A percentile compares a stretch with the other conserved stretches of the same genome.
Conservation (phyloP, 2,797 vertebrate species). For the Syngnathus acus region DNA sequence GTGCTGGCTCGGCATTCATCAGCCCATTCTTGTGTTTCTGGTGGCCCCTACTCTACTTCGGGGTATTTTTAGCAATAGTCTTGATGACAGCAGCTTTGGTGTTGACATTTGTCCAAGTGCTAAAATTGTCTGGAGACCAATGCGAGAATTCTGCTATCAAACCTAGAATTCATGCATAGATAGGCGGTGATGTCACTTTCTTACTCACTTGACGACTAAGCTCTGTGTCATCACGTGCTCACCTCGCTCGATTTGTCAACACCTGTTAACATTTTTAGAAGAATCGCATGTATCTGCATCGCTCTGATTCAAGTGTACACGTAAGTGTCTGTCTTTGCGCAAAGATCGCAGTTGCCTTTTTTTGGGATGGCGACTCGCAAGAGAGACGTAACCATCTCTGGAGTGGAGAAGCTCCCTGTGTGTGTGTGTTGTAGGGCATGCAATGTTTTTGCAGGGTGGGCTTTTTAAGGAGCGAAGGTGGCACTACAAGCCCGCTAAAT, state of each 20-base stretch:
- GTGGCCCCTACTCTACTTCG: neutral
- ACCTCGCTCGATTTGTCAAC: slow-evolving; percentile 16
- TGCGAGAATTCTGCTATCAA: slow-evolving; percentile 9
- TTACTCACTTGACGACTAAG: slow-evolving; percentile 37
- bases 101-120: neutral
- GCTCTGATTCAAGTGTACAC: slow-evolving; percentile 28
- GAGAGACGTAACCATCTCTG: slow-evolving; percentile 56
- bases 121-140: slow-evolving; percentile 13
- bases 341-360: slow-evolving; percentile 46
- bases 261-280: neutral
- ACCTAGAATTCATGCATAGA: slow-evolving; percentile 25
- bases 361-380: slow-evolving; percentile 59
- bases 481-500: slow-evolving; percentile 1
- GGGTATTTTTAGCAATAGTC: neutral
- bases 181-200: slow-evolving; percentile 49
- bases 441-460: slow-evolving; percentile 29
- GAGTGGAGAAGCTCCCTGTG: slow-evolving; percentile 28
- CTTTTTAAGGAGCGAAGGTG: slow-evolving; percentile 17
- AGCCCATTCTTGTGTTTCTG: neutral
- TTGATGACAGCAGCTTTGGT: neutral
- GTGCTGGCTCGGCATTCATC: neutral
- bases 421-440: slow-evolving; percentile 18
- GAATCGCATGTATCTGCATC: neutral
- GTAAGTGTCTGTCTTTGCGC: slow-evolving; percentile 12
- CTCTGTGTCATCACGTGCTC: slow-evolving; percentile 5